Conservation (phyloP, 2,113 vertebrate species). For the Syrrhaptes paradoxus region DNA sequence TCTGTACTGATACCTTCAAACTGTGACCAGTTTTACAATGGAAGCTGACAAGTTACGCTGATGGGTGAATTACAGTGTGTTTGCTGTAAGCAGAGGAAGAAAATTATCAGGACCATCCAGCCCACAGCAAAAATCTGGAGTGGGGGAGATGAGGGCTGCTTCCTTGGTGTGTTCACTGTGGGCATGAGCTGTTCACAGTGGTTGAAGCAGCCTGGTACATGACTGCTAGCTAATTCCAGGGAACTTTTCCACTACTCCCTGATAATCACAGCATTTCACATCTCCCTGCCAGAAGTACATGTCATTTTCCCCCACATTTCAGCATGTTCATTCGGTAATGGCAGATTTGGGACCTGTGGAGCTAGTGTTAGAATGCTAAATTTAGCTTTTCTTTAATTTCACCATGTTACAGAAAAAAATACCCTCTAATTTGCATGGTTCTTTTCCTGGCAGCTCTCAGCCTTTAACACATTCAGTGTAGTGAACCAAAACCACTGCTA, state of each 20-base stretch:
- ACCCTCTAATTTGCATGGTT: background rate
- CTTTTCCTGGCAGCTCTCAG: background rate
- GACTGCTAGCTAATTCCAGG: background rate
- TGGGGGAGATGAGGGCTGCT: background rate
- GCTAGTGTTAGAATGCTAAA: background rate
- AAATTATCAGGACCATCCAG: background rate
- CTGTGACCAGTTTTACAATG: background rate
- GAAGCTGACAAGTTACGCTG: background rate
- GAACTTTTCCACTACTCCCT: background rate
- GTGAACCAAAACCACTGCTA: background rate
- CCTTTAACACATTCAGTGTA: background rate
- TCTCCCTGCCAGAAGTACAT: background rate
- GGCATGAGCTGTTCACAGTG: background rate
- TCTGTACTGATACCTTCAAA: background rate
- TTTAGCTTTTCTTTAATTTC: conserved; percentile 9
- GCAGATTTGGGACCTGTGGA: background rate
- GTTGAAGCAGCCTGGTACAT: background rate
- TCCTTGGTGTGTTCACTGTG: background rate
- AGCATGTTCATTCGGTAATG: background rate
- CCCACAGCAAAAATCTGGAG: background rate
- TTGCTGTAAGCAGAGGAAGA: background rate
- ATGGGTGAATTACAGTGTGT: background rate
- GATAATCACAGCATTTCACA: background rate
- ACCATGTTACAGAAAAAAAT: background rate
- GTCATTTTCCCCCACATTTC: background rate